Conservation (phyloP, 2,113 vertebrate genomes). For the Anarrhichthys ocellatus region DNA sequence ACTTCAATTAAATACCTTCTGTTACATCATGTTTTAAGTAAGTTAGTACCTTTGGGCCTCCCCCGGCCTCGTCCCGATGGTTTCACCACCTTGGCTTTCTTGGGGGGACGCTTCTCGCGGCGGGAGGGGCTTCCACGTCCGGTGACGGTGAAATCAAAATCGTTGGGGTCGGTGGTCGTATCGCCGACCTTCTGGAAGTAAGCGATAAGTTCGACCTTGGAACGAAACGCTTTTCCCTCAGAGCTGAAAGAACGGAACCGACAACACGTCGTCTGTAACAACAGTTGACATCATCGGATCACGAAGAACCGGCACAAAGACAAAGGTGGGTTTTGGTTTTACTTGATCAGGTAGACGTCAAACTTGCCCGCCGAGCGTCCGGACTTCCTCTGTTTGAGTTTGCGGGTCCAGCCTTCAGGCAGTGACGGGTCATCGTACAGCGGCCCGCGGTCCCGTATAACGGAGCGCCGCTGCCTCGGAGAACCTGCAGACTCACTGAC, state of each 20-base stretch:
- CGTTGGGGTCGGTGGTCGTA: slow-evolving; percentile 92
- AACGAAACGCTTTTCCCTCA: slow-evolving; percentile 94
- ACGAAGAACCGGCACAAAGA: not conserved
- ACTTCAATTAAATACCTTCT: not conserved
- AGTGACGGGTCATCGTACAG: slow-evolving; percentile 94
- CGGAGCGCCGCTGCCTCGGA: slow-evolving; percentile 91
- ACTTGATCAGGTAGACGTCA: slow-evolving; percentile 97
- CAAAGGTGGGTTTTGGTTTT: slow-evolving; percentile 66
- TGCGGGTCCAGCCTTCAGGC: slow-evolving; percentile 93
- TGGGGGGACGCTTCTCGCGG: slow-evolving; percentile 90
- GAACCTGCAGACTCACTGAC: slow-evolving; percentile 87
- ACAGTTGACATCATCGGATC: not conserved
- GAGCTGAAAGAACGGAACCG: slow-evolving; percentile 79
- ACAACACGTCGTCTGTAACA: not conserved
- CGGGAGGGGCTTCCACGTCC: slow-evolving; percentile 93
- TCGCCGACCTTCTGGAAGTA: slow-evolving; percentile 97
- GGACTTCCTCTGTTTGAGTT: slow-evolving; percentile 94
- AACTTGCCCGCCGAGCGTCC: slow-evolving; percentile 94
- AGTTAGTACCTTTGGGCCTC: slow-evolving; percentile 84
- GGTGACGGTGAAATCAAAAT: slow-evolving; percentile 97
- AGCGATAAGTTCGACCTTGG: slow-evolving; percentile 94
- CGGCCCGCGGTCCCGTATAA: slow-evolving; percentile 93
- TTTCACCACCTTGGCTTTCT: slow-evolving; percentile 90
- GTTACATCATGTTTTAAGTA: not conserved
- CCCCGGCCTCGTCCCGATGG: slow-evolving; percentile 89